Percentiles rank a stretch among this genome's conserved stretches.
phyloP scores from a whole-genome alignment of 2,113 vertebrate genomes.

The Pseudopipra pipra region DNA sequence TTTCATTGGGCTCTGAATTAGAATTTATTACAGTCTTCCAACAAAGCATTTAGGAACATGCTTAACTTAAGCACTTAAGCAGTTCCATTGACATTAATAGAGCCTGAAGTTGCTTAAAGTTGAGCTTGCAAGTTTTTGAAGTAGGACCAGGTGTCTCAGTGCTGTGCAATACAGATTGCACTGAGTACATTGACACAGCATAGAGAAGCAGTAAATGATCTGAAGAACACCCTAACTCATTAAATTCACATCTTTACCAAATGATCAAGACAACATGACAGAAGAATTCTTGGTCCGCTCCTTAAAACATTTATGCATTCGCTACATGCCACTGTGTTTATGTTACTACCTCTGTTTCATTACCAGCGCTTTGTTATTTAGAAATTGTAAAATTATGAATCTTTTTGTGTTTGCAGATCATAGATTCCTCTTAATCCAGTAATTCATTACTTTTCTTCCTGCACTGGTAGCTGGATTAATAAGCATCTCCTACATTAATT shows the following conservation, averaged over 20 bases:
- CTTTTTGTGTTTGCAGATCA: not conserved
- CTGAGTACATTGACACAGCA: not conserved
- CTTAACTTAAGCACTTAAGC: constrained; percentile 49
- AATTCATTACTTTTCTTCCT: constrained; percentile 18
- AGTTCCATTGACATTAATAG: constrained; percentile 4
- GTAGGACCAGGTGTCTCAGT: not conserved
- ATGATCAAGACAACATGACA: not conserved
- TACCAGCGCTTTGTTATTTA: not conserved
- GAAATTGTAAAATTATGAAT: not conserved
- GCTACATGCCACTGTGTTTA: not conserved
- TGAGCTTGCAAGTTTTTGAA: constrained; percentile 16
- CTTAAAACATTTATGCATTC: not conserved
- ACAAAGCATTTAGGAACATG: constrained; percentile 25
- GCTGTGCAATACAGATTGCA: not conserved
- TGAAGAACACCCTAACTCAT: not conserved
- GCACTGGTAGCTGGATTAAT: constrained; percentile 4
- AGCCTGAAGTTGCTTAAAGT: constrained; percentile 33
- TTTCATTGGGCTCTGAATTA: constrained; percentile 40
- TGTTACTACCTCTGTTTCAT: not conserved
- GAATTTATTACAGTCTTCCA: constrained; percentile 43
- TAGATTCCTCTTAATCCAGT: not conserved
- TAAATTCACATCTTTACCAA: not conserved
- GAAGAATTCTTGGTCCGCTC: not conserved
- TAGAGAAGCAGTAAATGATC: not conserved
- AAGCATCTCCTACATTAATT: not conserved